These are phyloP conservation scores for Cheilosia scutellata DNA, from an alignment of 2,888 invertebrate species.

Conservation along the genomic window DNA sequence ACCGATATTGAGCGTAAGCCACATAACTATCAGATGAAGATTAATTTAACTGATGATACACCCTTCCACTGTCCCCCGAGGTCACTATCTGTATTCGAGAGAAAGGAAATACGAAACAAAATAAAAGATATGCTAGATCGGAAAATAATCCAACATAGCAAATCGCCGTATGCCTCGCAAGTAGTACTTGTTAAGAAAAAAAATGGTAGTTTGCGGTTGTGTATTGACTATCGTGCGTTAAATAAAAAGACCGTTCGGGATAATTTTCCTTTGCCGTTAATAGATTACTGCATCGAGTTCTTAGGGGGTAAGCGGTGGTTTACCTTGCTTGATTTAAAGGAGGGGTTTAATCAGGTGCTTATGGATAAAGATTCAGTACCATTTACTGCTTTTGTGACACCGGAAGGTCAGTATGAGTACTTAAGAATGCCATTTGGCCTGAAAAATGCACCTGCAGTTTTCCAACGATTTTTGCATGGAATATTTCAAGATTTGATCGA, in stretches of 20 bases:
- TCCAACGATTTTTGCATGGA: constrained; percentile 2
- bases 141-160: constrained; percentile 55
- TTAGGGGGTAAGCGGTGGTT: constrained; percentile 72
- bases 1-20: constrained; percentile 6
- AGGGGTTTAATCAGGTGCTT: constrained; percentile 76
- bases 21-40: constrained; percentile 15
- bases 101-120: constrained; percentile 49
- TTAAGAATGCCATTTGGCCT: background rate
- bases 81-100: constrained; percentile 7
- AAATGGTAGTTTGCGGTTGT: constrained; percentile 36
- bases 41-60: constrained; percentile 6
- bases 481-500: constrained; percentile 15
- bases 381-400: background rate
- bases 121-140: constrained; percentile 54
- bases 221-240: constrained; percentile 40
- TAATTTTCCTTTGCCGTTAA: constrained; percentile 61
- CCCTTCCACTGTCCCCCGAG: constrained; percentile 5
- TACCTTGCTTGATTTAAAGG: constrained; percentile 71
- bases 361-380: constrained; percentile 63
- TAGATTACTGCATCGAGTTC: constrained; percentile 62
- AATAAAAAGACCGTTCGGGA: constrained; percentile 57
- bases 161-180: constrained; percentile 59
- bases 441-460: background rate
- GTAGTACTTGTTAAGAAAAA: constrained; percentile 29
- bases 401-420: constrained; percentile 18